Evolutionary conservation across 2,797 vertebrate genomes (phyloP).

Genomic region (Nyctibius grandis): DNA sequence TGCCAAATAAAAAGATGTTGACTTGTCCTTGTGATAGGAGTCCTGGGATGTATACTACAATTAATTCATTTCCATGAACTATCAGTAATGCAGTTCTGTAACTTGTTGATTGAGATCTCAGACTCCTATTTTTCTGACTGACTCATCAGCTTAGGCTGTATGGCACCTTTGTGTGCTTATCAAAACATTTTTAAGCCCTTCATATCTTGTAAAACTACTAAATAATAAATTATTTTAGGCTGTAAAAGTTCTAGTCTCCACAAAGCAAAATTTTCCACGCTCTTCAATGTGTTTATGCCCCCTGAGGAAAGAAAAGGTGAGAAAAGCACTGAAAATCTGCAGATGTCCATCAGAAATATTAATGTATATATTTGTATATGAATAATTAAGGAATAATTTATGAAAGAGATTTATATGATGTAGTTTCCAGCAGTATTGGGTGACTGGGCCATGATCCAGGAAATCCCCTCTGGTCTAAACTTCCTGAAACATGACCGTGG

Average conservation of each 20-base stretch:
- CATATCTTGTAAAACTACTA: not conserved
- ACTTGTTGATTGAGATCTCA: not conserved
- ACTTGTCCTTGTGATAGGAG: not conserved
- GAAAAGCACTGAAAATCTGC: not conserved
- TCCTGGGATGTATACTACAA: not conserved
- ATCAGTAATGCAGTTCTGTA: not conserved
- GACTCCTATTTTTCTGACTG: not conserved
- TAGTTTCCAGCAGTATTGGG: not conserved
- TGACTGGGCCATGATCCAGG: not conserved
- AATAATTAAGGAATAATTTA: not conserved
- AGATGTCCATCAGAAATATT: not conserved
- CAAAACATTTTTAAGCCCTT: not conserved
- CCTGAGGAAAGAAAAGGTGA: not conserved
- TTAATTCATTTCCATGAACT: not conserved
- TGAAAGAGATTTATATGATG: not conserved
- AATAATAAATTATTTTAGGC: not conserved
- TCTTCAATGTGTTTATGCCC: not conserved
- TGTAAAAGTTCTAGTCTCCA: not conserved
- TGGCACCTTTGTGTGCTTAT: not conserved
- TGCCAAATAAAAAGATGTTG: not conserved
- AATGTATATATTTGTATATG: not conserved
- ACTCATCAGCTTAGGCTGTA: not conserved
- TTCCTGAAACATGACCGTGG: not conserved
- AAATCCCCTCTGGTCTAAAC: not conserved
- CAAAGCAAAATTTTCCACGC: not conserved